Evolutionary conservation across 2,888 invertebrate species (phyloP), one percentile per base, ranked within the genome.

Genomic region (Trichopoda pennipes): DNA sequence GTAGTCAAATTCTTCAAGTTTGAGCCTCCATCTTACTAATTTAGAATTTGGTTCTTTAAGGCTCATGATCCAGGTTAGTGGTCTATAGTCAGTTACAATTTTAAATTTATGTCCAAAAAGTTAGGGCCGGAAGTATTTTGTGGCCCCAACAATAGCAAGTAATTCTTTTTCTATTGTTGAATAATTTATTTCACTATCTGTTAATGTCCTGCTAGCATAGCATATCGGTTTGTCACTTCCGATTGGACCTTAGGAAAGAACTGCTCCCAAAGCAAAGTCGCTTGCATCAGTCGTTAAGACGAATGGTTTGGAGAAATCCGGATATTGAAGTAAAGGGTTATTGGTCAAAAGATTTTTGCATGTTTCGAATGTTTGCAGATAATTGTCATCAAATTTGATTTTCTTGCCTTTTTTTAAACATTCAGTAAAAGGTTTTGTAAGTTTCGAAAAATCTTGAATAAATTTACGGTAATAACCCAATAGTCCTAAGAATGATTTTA

Each of bases 181-280:
- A 44, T 88, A 88, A 23, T 85, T 87, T 1, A 14, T 47, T 84
- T 88, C 86, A 0, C 83, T 53, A 19, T 19, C 51, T 12, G 19
- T 51, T 8, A 84, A 72, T 4, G 85, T 87, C 75, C 88, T 69
- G 19, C 87, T 88, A 0, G 88, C 84, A 70, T 84, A 88, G 21
- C 86, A 86, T 8, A 88, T 80, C 0, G 87, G 87, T 49, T 83
- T 53, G 75, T 87, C 84, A 21, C 63, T 68, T 69, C 87, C 86
- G 63, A 87, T 66, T 73, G 84, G 77, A 28, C 80, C 86, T 80
- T 89, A 89, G 1, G 85, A 85, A 12, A 89, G 63, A 1, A 89
- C 84, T 1, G 83, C 85, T 0, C 87, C 88, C 1, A 88, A 10
- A 1, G 88, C 87, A 3, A 56, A 73, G 51, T 51, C 51, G 51